Conservation (phyloP, 2,888 invertebrate genomes). For the Coelinius sp. region DNA sequence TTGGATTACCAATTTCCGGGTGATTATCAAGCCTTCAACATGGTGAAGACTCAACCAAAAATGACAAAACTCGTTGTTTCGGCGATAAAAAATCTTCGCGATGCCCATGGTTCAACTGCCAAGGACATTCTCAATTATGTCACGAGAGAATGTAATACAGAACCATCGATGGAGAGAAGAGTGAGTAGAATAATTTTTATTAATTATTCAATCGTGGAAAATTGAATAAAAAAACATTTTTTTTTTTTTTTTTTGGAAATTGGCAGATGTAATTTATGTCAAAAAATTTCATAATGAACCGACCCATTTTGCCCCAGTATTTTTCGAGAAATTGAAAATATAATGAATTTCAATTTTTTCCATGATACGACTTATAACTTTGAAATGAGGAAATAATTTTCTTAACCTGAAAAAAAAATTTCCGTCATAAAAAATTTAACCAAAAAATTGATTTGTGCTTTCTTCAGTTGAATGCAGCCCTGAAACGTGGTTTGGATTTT, state of each 20-base stretch:
- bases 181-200: slow-evolving; percentile 48
- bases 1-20: not conserved
- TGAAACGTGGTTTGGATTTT: slow-evolving; percentile 64
- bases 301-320: too few relatives aligned
- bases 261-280: too few relatives aligned
- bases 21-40: slow-evolving; percentile 36
- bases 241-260: too few relatives aligned
- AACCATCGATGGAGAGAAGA: slow-evolving; percentile 56
- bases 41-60: slow-evolving; percentile 58
- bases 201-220: too few relatives aligned
- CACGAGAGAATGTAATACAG: slow-evolving; percentile 57
- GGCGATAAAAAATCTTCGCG: slow-evolving; percentile 63
- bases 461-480: slow-evolving; percentile 53
- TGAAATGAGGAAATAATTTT: not conserved
- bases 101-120: slow-evolving; percentile 62
- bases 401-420: not conserved
- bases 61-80: slow-evolving; percentile 62
- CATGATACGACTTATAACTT: too few relatives aligned
- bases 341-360: too few relatives aligned
- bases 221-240: not conserved
- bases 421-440: not conserved
- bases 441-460: not conserved
- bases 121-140: slow-evolving; percentile 66
- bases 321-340: not conserved
- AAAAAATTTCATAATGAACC: too few relatives aligned